phyloP scores from a whole-genome alignment of 2,113 vertebrate genomes.

The Gopherus flavomarginatus region DNA sequence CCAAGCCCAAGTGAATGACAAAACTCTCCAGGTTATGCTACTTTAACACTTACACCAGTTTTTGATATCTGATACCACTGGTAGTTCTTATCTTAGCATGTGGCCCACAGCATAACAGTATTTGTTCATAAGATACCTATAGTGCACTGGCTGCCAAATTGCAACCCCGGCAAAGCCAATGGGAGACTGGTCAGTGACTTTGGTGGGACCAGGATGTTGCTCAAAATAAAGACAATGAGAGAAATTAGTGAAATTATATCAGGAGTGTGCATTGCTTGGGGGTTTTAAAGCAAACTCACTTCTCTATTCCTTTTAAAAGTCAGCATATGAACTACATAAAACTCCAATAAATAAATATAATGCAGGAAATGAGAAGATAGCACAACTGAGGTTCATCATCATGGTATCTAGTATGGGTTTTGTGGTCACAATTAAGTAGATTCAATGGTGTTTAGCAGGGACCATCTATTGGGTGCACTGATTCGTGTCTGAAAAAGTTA shows the following conservation, averaged over 20 bases:
- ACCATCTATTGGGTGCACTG: neutral
- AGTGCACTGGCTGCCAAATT: constrained; percentile 3
- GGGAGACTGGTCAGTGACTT: neutral
- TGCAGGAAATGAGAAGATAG: constrained; percentile 47
- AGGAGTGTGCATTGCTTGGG: constrained; percentile 32
- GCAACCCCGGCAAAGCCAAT: neutral
- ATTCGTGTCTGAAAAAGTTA: constrained; percentile 13
- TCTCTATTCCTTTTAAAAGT: constrained; percentile 30
- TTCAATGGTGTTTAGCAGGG: constrained; percentile 15
- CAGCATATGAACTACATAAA: constrained; percentile 24
- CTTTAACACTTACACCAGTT: neutral
- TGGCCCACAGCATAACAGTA: neutral
- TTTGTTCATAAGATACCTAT: neutral
- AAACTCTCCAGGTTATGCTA: neutral
- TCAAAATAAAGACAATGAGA: constrained; percentile 53
- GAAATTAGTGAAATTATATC: constrained; percentile 52
- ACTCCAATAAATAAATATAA: constrained; percentile 35
- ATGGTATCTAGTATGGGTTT: constrained; percentile 29
- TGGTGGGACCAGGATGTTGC: constrained; percentile 1
- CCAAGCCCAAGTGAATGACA: neutral
- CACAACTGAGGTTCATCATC: neutral
- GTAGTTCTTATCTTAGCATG: neutral
- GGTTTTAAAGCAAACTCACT: constrained; percentile 34
- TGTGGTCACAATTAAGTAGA: constrained; percentile 17
- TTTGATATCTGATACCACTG: constrained; percentile 14